Evolutionary conservation across 2,888 invertebrate genomes (phyloP).

Genomic region (Creontiades dilutus): DNA sequence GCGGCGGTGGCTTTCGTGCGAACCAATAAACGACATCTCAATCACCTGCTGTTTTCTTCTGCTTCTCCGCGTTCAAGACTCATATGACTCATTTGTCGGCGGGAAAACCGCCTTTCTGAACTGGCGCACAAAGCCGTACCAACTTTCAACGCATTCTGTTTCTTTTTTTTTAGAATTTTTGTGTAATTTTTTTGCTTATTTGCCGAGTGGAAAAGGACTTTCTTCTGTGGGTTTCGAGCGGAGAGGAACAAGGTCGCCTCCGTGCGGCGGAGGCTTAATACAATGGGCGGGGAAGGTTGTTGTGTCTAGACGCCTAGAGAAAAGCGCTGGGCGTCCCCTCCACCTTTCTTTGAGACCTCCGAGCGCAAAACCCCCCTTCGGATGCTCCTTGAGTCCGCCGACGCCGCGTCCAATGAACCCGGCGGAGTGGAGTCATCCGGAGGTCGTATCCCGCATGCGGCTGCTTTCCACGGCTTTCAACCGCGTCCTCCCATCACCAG

Average conservation of each 20-base stretch:
- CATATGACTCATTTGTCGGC: slow-evolving; percentile 5
- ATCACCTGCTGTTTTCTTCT: background rate
- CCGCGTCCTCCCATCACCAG: too few relatives aligned
- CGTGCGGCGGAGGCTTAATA: background rate
- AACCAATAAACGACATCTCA: slow-evolving; percentile 24
- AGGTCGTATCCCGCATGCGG: background rate
- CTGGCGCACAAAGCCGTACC: background rate
- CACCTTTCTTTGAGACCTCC: background rate
- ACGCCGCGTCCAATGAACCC: slow-evolving; percentile 21
- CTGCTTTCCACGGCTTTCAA: background rate
- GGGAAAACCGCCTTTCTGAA: background rate
- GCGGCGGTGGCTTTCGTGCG: background rate
- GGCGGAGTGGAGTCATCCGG: slow-evolving; percentile 2
- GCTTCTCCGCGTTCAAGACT: background rate
- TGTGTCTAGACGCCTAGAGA: slow-evolving; percentile 28
- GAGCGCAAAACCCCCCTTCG: background rate
- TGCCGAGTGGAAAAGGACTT: background rate
- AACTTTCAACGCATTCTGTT: too few relatives aligned
- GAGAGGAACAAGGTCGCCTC: background rate
- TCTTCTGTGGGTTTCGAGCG: background rate
- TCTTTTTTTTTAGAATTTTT: background rate
- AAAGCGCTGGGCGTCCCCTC: background rate
- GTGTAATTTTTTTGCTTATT: background rate
- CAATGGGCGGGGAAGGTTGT: slow-evolving; percentile 32
- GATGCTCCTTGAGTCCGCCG: background rate